Evolutionary conservation across 2,888 invertebrate species (phyloP), one percentile per base, ranked within the genome.

Genomic region (Drosophila robusta): DNA sequence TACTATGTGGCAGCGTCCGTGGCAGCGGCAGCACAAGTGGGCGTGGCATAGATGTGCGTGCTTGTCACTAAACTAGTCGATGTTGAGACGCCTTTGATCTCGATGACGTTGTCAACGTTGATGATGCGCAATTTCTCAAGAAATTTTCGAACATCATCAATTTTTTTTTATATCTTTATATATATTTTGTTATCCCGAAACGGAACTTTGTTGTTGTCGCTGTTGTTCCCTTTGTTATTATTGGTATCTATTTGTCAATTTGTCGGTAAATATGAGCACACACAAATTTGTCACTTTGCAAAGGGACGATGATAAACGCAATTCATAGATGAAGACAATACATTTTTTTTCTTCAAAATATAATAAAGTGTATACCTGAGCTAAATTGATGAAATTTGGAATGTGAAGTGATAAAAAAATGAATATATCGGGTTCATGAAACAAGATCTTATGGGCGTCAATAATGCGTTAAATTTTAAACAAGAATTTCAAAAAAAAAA

Each of bases 71-170:
- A 85, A 87, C 73, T 82, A 82, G 77, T 79, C 70, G 62, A 54
- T 45, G 49, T 62, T 54, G 54, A 57, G 69, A 62, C 66, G 70
- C 51, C 88, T 85, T 82, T 87, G 83, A 83, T 83, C 88, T 70
- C 70, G 69, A 82, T 78, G 86, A 80, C 69, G 77, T 68, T 79
- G 86, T 78, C 79, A 79, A 71, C 66, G 75, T 49, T 72, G 88
- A 87, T 79, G 74, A 71, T 65, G 77, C 61, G 79, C 83, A 77
- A 87, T 87, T 82, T 79, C 63, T 87, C 70, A 68, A 70, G 50
- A 79, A 76, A 87, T 81, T 77, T 82, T 63, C 50, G 60, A 87
- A 68, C 83, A 74, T 85, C 88, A 82, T 87, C 82, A 84, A 85
- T 83, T 79, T 84, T 66, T 66, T 71, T 58, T 36, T 54, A 41